Base-by-base conservation (phyloP, 2,888 invertebrate genomes). In the Priocnemis perturbator region DNA sequence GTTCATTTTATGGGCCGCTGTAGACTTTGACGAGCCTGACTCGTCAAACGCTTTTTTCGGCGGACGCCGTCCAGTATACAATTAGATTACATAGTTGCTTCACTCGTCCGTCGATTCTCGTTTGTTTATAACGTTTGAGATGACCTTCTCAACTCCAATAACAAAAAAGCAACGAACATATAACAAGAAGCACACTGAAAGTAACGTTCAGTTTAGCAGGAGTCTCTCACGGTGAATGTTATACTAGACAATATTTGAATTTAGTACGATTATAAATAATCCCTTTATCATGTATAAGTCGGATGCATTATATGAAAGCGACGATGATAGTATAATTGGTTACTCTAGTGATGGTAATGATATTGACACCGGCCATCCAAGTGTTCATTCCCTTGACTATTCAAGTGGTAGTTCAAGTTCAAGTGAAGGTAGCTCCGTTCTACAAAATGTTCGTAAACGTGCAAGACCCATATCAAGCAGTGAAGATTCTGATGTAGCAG, bases 191-290 rank as follows among this genome's bases (percentile, higher is more conserved):
- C 17, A 47, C 47, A 47, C 15, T 47, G 47, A 47, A 47, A 47
- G 17, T 47, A 47, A n/a, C 17, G 11, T 47, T 9, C 47, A 47
- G 47, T 47, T 15, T 17, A 47, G 17, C n/a, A 47, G 15, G 47
- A n/a, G n/a, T 3, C 53, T 17, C n/a, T n/a, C n/a, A n/a, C 53
- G 21, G 2, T 53, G 53, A 53, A 53, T 20, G 53, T 53, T 14
- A 53, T 21, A 20, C 19, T 53, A 20, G 53, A 20, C 53, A 53
- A 53, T 53, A 53, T 53, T 20, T 53, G 20, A 53, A 19, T 53
- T 53, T 53, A 17, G 53, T 53, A 53, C 5, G 53, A 55, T 55
- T 55, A 55, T 21, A 55, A 55, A 55, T 55, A 23, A 23, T 55
- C 55, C 23, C 14, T 55, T 1, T 55, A 55, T 21, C 21, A 55